A percentile compares a stretch with the other conserved stretches of the same genome.
Conservation (phyloP, 1,140 invertebrate genomes). For the Bombus superbus region DNA sequence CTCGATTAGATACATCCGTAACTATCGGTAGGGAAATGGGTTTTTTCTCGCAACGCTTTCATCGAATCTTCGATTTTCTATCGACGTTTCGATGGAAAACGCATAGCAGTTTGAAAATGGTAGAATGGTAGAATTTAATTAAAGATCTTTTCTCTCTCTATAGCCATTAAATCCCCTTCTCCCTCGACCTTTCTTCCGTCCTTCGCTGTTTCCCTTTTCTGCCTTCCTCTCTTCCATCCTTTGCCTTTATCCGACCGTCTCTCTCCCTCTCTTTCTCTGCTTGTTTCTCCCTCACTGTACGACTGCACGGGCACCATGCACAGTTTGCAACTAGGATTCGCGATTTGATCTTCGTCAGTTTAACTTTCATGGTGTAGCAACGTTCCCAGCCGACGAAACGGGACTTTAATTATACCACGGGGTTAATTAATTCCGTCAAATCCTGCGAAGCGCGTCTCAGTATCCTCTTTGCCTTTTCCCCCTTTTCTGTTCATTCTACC, state of each 20-base stretch:
- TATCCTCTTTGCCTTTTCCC: slow-evolving; percentile 41
- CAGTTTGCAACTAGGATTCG: slow-evolving; percentile 72
- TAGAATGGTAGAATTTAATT: slow-evolving; percentile 82
- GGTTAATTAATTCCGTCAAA: slow-evolving; percentile 78
- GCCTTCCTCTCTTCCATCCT: not conserved
- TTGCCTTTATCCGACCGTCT: not conserved
- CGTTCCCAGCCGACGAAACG: slow-evolving; percentile 65
- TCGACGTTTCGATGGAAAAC: slow-evolving; percentile 35
- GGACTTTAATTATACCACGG: slow-evolving; percentile 80
- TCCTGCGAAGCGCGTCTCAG: slow-evolving; percentile 55
- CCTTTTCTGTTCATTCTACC: not conserved
- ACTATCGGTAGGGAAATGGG: not conserved
- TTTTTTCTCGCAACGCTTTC: not conserved
- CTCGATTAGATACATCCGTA: not conserved
- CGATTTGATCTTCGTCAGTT: slow-evolving; percentile 77
- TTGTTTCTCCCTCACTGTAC: not conserved
- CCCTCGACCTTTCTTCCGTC: slow-evolving; percentile 42
- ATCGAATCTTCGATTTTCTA: slow-evolving; percentile 49
- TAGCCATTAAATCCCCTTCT: slow-evolving; percentile 46
- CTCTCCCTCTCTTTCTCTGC: not conserved
- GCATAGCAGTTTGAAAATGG: slow-evolving; percentile 69
- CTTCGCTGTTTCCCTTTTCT: slow-evolving; percentile 40
- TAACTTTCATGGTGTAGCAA: slow-evolving; percentile 60
- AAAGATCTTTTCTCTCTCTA: slow-evolving; percentile 65
- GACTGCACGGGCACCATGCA: slow-evolving; percentile 29